Base-by-base conservation (phyloP, 1,140 invertebrate genomes). In the Mactra quadrangularis region DNA sequence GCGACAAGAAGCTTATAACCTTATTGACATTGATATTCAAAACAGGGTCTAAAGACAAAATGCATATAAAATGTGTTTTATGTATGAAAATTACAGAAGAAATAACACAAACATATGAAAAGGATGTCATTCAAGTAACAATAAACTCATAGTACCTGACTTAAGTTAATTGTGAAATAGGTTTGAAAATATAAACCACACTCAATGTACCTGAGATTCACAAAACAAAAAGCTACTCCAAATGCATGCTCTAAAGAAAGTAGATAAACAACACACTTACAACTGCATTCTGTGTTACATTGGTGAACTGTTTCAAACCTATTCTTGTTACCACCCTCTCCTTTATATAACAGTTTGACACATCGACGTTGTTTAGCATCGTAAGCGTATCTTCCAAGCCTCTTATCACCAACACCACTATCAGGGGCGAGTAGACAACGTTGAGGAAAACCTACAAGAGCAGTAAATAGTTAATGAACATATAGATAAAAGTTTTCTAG, bases 231-330 rank as follows among this genome's bases (percentile, higher is more conserved):
- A 60, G 31, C 3, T 2, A 2, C 9, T 53, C 1, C 1, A 3
- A 17, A 22, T 60, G 29, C 59, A 3, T 31, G 3, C 22, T n/a
- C n/a, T n/a, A n/a, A n/a, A n/a, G n/a, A 17, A 38, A 35, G n/a
- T 9, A 33, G 17, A 17, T 17, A 25, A 25, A n/a, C 19, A 9
- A 57, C 17, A 29, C 27, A 81, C 77, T 27, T 50, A 81, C 77
- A 2, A 27, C 47, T 50, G 29, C 77, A 81, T 57, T 81, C 77
- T 22, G 77, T 60, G 27, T 81, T 50, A 60, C 77, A 81, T 66
- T 81, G 77, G 17, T 81, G 64, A 27, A 71, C n/a, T n/a, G 13
- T 70, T n/a, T 59, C 31, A 38, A 71, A 81, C n/a, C 66, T 29
- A 41, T 81, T 81, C 9, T 33, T n/a, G 27, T 81, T 81, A 25